Conservation (phyloP, 1,140 invertebrate genomes). For the Dreissena polymorpha region DNA sequence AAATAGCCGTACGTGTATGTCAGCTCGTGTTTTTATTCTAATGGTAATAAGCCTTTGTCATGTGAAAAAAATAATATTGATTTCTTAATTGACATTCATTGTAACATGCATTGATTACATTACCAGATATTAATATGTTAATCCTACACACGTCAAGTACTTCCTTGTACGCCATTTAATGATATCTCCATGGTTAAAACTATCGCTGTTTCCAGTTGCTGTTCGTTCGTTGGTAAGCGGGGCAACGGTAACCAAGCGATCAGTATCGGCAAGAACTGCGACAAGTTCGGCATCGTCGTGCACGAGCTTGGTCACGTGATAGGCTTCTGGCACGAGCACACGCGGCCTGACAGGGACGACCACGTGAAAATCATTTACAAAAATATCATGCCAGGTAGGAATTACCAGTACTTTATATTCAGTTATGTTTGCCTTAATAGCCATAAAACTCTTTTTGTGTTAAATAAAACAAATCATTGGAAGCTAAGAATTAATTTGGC, state of each 20-base stretch:
- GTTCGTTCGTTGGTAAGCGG: conserved; percentile 98
- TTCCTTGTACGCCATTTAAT: not conserved
- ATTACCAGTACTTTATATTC: too few species aligned
- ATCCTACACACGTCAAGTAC: not conserved
- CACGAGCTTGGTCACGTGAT: conserved; percentile 99
- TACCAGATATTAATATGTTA: not conserved
- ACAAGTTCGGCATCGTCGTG: conserved; percentile 99
- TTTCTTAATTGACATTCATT: too few species aligned
- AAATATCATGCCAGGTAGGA: conserved; percentile 96
- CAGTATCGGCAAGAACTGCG: conserved; percentile 99
- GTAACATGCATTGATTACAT: too few species aligned
- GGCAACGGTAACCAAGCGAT: conserved; percentile 98
- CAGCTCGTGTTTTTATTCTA: too few species aligned
- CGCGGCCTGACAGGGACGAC: conserved; percentile 96
- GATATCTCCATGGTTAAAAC: not conserved
- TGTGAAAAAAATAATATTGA: too few species aligned
- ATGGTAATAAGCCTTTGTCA: too few species aligned
- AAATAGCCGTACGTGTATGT: too few species aligned
- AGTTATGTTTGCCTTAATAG: too few species aligned
- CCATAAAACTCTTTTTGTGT: too few species aligned
- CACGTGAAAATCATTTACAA: conserved; percentile 87
- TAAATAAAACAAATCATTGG: too few species aligned
- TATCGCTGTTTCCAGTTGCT: conserved; percentile 87
- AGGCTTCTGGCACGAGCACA: conserved; percentile 99
- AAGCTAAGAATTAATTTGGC: too few species aligned